These are phyloP conservation scores for Callinectes sapidus DNA, from an alignment of 2,888 invertebrate genomes.

Conservation along the genomic window DNA sequence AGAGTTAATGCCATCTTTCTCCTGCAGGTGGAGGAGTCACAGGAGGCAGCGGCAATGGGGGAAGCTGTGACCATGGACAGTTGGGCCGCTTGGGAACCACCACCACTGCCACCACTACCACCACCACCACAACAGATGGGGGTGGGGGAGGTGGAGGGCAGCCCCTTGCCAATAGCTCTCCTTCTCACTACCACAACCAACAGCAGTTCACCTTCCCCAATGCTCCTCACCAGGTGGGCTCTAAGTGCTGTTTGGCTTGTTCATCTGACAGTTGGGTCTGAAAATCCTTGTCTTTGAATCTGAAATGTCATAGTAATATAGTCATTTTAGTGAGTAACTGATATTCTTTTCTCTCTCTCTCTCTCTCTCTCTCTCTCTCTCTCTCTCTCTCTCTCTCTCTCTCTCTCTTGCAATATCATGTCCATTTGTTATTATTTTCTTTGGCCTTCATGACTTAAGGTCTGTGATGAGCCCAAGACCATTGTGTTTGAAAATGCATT, in stretches of 20 bases:
- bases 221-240: conserved; percentile 55
- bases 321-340: no score
- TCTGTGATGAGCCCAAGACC: no score
- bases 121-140: conserved; percentile 1
- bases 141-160: conserved; percentile 37
- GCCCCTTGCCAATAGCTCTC: conserved; percentile 45
- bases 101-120: not conserved
- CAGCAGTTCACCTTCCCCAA: conserved; percentile 71
- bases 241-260: not conserved
- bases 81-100: conserved; percentile 51
- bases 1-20: not conserved
- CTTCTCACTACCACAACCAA: conserved; percentile 65
- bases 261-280: no score
- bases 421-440: no score
- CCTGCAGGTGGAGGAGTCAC: conserved; percentile 1
- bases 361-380: no score
- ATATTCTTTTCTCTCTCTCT: no score
- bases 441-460: no score
- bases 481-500: no score
- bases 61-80: conserved; percentile 57
- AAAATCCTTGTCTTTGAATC: no score
- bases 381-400: no score
- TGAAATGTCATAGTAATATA: no score
- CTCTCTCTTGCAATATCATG: no score
- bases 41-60: not conserved